Evolutionary conservation across 2,113 vertebrate genomes (phyloP).

Genomic region (Takifugu bimaculatus): DNA sequence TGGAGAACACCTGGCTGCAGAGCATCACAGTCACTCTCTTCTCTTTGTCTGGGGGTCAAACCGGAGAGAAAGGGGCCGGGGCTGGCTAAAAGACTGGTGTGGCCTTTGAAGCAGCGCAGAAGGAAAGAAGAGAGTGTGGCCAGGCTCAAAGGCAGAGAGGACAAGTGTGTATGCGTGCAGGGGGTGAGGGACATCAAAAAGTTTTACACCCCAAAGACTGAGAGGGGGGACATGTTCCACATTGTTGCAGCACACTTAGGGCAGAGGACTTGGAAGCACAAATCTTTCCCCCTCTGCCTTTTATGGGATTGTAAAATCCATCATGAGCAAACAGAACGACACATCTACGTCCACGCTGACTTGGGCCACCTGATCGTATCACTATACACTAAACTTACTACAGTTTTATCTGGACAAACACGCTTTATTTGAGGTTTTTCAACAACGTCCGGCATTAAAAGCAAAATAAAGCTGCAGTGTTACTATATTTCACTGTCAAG

Average conservation of each 20-base stretch:
- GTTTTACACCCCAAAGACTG: conserved; percentile 48
- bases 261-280: conserved; percentile 52
- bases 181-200: conserved; percentile 35
- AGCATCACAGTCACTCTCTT: conserved; percentile 78
- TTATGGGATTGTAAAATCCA: neutral
- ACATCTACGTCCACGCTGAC: no score
- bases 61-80: conserved; percentile 39
- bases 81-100: conserved; percentile 54
- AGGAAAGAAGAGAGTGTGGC: conserved; percentile 52
- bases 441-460: no score
- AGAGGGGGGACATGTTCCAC: conserved; percentile 24
- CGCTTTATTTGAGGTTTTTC: no score
- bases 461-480: no score
- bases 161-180: conserved; percentile 4
- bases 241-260: conserved; percentile 64
- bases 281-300: conserved; percentile 36
- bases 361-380: no score
- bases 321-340: no score
- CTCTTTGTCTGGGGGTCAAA: conserved; percentile 65
- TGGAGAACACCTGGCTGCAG: conserved; percentile 93
- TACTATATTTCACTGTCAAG: no score
- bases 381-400: no score
- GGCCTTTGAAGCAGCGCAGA: conserved; percentile 58
- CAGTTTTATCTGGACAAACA: no score
- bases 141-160: conserved; percentile 28